phyloP scores from a whole-genome alignment of 2,797 vertebrate genomes.

The Sebastes diploproa region DNA sequence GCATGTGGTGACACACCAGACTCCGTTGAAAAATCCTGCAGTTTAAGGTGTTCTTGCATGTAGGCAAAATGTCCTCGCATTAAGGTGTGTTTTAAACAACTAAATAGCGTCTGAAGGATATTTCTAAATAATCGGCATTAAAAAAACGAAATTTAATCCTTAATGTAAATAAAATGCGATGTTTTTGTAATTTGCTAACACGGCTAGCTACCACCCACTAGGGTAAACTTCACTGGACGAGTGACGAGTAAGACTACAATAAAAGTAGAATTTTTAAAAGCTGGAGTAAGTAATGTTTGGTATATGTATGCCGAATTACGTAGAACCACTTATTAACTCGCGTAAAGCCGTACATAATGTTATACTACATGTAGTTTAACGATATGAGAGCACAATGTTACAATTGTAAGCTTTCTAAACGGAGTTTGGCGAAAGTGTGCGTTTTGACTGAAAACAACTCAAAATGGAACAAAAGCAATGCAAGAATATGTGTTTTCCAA shows the following conservation, averaged over 20 bases:
- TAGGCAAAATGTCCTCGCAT: accelerated
- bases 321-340: accelerated
- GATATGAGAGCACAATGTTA: not conserved
- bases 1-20: not conserved
- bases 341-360: accelerated
- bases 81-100: accelerated
- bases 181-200: not conserved
- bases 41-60: not conserved
- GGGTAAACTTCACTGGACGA: not conserved
- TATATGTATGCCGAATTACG: not conserved
- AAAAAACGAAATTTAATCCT: accelerated
- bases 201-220: not conserved
- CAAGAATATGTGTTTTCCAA: no score
- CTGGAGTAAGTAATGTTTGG: accelerated
- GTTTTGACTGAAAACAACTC: not conserved
- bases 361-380: accelerated
- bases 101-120: accelerated
- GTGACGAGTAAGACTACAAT: not conserved
- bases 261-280: not conserved
- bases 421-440: not conserved
- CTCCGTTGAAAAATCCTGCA: not conserved
- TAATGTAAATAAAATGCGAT: not conserved
- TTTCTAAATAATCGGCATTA: not conserved
- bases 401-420: not conserved
- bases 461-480: not conserved